phyloP scores from a whole-genome alignment of 2,888 invertebrate species.

The Odontocerum albicorne region DNA sequence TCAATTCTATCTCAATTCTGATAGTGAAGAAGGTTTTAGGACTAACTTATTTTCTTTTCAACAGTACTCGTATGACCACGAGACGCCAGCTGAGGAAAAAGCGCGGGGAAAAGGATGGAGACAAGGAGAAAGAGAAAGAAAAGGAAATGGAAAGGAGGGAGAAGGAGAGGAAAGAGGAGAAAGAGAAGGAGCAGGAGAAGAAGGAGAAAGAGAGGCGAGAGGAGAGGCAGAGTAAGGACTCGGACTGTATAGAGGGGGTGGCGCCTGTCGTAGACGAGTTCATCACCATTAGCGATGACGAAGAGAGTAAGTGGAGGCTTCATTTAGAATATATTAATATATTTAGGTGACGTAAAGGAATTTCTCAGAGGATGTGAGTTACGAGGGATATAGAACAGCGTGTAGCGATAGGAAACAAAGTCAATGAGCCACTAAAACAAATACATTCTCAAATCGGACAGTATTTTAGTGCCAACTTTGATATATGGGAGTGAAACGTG shows the following conservation, averaged over 20 bases:
- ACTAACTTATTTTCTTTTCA: too few species aligned
- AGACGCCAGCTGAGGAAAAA: conserved; percentile 16
- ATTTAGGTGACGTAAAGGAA: not conserved
- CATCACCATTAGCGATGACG: conserved; percentile 65
- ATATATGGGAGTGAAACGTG: too few species aligned
- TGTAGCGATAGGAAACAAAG: too few species aligned
- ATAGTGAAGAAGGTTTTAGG: too few species aligned
- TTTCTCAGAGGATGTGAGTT: not conserved
- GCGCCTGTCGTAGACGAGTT: conserved; percentile 47
- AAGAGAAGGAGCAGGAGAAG: conserved; percentile 33
- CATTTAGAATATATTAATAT: not conserved
- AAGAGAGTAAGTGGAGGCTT: conserved; percentile 54
- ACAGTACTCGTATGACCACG: conserved; percentile 37
- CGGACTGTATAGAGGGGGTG: conserved; percentile 5
- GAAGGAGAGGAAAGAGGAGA: conserved; percentile 1
- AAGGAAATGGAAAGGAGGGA: conserved; percentile 24
- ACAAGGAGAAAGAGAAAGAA: conserved; percentile 35
- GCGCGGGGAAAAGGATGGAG: not conserved
- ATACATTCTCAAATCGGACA: too few species aligned
- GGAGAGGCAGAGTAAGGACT: conserved; percentile 16
- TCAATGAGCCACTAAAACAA: too few species aligned
- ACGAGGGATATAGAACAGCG: too few species aligned
- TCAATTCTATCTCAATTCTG: too few species aligned
- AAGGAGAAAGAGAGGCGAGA: conserved; percentile 24
- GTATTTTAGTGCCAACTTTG: too few species aligned